Percentiles rank a stretch among this genome's conserved stretches.
Conservation (phyloP, 2,888 invertebrate genomes). For the Sympetrum striolatum region DNA sequence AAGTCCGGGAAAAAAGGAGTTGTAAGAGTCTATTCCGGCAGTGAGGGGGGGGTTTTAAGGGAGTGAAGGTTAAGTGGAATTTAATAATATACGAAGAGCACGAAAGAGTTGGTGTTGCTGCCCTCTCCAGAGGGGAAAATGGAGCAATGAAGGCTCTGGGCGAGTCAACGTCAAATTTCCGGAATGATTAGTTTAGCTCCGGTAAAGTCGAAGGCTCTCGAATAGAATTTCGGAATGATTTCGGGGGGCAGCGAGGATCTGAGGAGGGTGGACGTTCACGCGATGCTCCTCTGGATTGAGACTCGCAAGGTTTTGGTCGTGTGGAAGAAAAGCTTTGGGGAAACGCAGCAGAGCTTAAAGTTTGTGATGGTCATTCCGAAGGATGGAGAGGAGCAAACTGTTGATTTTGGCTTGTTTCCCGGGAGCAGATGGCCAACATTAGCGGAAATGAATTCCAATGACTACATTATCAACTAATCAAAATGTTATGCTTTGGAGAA, state of each 20-base stretch:
- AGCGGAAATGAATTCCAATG: too few relatives aligned
- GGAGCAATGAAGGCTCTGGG: background rate
- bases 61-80: background rate
- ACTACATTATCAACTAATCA: too few relatives aligned
- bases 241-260: background rate
- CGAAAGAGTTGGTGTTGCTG: background rate
- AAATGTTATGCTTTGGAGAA: too few relatives aligned
- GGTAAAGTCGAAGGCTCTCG: background rate
- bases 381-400: too few relatives aligned
- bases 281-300: too few relatives aligned
- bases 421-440: too few relatives aligned
- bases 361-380: too few relatives aligned
- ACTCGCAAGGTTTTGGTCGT: too few relatives aligned
- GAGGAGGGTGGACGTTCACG: too few relatives aligned
- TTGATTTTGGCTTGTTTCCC: too few relatives aligned
- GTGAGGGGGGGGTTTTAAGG: background rate
- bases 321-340: too few relatives aligned
- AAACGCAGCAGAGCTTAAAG: too few relatives aligned
- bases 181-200: background rate
- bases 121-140: background rate
- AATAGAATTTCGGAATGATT: background rate
- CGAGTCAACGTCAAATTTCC: background rate
- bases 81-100: background rate
- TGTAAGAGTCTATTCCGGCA: background rate
- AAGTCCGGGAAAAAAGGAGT: background rate